Conservation (phyloP, 2,888 invertebrate genomes). For the Sesia bembeciformis region DNA sequence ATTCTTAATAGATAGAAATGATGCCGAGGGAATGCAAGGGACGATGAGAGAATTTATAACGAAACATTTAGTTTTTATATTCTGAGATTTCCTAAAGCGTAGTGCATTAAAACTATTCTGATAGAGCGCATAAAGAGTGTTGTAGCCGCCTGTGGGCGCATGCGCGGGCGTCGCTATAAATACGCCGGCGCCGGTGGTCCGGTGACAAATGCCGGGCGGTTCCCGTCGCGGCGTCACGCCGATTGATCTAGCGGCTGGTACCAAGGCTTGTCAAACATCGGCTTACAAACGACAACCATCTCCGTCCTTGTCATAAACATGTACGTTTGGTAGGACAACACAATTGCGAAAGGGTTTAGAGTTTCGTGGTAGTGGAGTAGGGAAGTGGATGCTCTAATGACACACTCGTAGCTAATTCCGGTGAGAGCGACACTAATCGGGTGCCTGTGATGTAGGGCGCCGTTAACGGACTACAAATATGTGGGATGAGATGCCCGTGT, state of each 20-base stretch:
- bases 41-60: slow-evolving; percentile 4
- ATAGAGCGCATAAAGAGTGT: slow-evolving; percentile 28
- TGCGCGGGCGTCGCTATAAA: slow-evolving; percentile 64
- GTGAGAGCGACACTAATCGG: slow-evolving; percentile 51
- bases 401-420: slow-evolving; percentile 51
- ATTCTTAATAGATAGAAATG: slow-evolving; percentile 7
- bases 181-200: slow-evolving; percentile 69
- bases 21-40: slow-evolving; percentile 43
- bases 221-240: slow-evolving; percentile 55
- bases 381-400: slow-evolving; percentile 58
- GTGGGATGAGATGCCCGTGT: slow-evolving; percentile 23
- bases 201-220: slow-evolving; percentile 66
- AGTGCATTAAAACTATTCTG: slow-evolving; percentile 17
- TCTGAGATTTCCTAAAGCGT: background rate
- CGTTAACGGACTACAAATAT: slow-evolving; percentile 29
- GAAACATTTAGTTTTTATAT: too few species aligned
- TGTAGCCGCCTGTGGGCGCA: slow-evolving; percentile 52
- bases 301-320: slow-evolving; percentile 16
- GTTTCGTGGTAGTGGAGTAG: background rate
- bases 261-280: slow-evolving; percentile 26
- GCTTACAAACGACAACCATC: slow-evolving; percentile 13
- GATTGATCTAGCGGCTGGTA: slow-evolving; percentile 61
- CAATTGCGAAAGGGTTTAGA: slow-evolving; percentile 13
- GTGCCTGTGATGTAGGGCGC: slow-evolving; percentile 29
- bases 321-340: background rate